These are phyloP conservation scores for Dicrurus megarhynchus DNA, from an alignment of 2,113 vertebrate species.

Conservation along the genomic window DNA sequence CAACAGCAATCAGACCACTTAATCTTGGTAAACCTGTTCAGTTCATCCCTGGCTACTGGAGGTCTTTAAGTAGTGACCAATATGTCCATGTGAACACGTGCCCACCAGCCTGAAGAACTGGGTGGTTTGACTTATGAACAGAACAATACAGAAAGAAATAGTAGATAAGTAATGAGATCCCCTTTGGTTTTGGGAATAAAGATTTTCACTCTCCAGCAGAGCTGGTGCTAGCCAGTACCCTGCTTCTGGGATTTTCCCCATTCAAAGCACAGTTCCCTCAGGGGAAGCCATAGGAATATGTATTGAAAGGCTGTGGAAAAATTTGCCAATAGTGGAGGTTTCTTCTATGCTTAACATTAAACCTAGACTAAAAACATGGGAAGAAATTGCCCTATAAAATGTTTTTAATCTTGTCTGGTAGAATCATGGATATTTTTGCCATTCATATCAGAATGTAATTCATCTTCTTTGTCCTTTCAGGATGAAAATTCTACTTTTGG, in stretches of 20 bases:
- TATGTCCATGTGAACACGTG: fast-evolving
- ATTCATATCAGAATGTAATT: not conserved
- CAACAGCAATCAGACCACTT: not conserved
- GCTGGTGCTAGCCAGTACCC: not conserved
- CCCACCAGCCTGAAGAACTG: not conserved
- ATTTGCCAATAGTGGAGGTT: not conserved
- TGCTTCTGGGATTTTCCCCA: not conserved
- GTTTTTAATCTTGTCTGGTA: not conserved
- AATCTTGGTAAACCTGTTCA: not conserved
- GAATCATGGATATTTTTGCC: not conserved
- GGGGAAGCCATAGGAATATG: not conserved
- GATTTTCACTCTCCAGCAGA: not conserved
- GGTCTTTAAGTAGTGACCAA: not conserved
- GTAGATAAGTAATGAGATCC: not conserved
- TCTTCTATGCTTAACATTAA: not conserved
- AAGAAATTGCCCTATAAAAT: not conserved
- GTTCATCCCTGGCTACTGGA: not conserved
- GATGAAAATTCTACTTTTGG: not conserved
- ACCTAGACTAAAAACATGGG: not conserved
- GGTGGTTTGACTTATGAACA: not conserved
- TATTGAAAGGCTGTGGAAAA: not conserved
- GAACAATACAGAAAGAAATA: not conserved
- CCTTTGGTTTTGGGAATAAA: not conserved
- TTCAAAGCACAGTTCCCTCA: not conserved
- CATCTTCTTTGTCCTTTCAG: not conserved